phyloP scores from a whole-genome alignment of 2,888 invertebrate genomes.

The Pterostichus madidus region DNA sequence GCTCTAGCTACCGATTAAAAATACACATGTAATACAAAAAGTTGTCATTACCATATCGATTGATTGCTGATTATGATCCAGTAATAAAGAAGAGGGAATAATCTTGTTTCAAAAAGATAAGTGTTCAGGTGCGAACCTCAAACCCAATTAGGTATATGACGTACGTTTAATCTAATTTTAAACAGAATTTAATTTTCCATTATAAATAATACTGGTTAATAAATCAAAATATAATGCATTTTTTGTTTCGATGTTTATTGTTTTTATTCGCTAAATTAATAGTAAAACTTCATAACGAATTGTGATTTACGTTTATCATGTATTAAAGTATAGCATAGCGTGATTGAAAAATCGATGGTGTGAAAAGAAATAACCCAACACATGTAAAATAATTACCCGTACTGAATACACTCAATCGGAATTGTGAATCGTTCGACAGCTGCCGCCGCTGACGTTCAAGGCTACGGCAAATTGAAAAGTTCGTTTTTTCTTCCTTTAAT shows the following conservation, averaged over 20 bases:
- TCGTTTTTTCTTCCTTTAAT: slow-evolving; percentile 20
- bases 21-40: too few species aligned
- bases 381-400: slow-evolving; percentile 46
- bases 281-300: slow-evolving; percentile 10
- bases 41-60: too few species aligned
- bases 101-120: too few species aligned
- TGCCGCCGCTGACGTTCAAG: background rate
- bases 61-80: too few species aligned
- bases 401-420: slow-evolving; percentile 33
- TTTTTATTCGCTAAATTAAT: slow-evolving; percentile 7
- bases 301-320: slow-evolving; percentile 17
- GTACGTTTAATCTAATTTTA: too few species aligned
- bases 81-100: too few species aligned
- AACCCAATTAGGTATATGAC: too few species aligned
- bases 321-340: slow-evolving; percentile 33
- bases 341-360: slow-evolving; percentile 49
- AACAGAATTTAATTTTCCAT: too few species aligned
- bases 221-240: too few species aligned
- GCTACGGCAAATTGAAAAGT: slow-evolving; percentile 31
- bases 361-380: slow-evolving; percentile 29
- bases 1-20: too few species aligned
- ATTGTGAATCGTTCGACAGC: slow-evolving; percentile 29
- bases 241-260: too few species aligned
- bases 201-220: background rate
- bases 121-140: too few species aligned